Evolutionary conservation across 2,888 invertebrate genomes (phyloP), one percentile per base, ranked within the genome.

Genomic region (Dryobota labecula): DNA sequence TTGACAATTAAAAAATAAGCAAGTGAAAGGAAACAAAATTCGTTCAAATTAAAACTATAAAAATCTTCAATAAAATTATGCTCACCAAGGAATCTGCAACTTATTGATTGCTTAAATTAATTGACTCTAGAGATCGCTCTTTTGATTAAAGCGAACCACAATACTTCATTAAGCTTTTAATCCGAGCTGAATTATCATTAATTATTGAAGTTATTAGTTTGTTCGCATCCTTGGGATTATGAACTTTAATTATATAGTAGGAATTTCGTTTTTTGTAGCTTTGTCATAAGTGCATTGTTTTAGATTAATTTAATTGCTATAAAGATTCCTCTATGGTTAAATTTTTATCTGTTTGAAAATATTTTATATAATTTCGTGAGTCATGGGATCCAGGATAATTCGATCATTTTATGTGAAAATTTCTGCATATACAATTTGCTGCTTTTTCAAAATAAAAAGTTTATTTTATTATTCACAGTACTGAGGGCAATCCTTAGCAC

Each of bases 31-130:
- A n/a, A n/a, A n/a, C n/a, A n/a, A n/a, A n/a, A n/a, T n/a, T n/a
- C n/a, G n/a, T n/a, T n/a, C n/a, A n/a, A n/a, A n/a, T n/a, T n/a
- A n/a, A n/a, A n/a, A n/a, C n/a, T n/a, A n/a, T n/a, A n/a, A n/a
- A n/a, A n/a, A n/a, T n/a, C n/a, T n/a, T n/a, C n/a, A n/a, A n/a
- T n/a, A n/a, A n/a, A n/a, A n/a, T n/a, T n/a, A n/a, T n/a, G n/a
- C n/a, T n/a, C n/a, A n/a, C n/a, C n/a, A n/a, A n/a, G n/a, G n/a
- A n/a, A n/a, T n/a, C n/a, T n/a, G n/a, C n/a, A n/a, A n/a, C n/a
- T n/a, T n/a, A 65, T 20, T 58, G 33, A 47, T 60, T 20, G 36
- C 36, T 38, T 8, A 49, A n/a, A 38, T 38, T 60, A 56, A 56
- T 33, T 65, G 38, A 47, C 27, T 38, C 41, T 5, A 61, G n/a